A percentile compares a stretch with the other conserved stretches of the same genome.
Evolutionary conservation across 1,140 invertebrate species (phyloP).

Genomic region (Dendrolimus kikuchii): DNA sequence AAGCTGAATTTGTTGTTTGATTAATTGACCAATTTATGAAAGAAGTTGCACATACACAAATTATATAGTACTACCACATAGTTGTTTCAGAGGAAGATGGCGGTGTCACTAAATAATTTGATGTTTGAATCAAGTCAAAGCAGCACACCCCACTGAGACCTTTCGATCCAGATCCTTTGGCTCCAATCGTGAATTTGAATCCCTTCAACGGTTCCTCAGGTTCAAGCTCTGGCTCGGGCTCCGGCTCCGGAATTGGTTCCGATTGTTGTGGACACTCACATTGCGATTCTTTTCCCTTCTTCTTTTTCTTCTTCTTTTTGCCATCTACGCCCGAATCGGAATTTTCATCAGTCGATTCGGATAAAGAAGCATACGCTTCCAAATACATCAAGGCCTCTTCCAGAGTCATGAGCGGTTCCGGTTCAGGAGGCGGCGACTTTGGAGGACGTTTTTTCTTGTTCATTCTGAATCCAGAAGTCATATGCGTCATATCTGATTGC

Average conservation of each 20-base stretch:
- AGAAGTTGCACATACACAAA: too few relatives aligned
- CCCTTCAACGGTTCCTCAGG: constrained; percentile 21
- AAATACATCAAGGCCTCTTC: constrained; percentile 36
- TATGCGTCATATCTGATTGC: constrained; percentile 35
- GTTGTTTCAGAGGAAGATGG: neutral
- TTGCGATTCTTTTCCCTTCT: constrained; percentile 8
- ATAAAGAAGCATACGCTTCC: constrained; percentile 8
- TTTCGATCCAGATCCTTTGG: constrained; percentile 34
- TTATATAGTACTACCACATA: too few relatives aligned
- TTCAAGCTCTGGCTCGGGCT: neutral
- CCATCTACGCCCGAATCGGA: constrained; percentile 18
- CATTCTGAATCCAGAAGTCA: constrained; percentile 35
- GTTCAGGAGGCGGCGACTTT: too few relatives aligned
- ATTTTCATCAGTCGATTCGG: constrained; percentile 2
- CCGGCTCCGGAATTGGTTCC: neutral
- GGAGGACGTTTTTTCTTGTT: constrained; percentile 13
- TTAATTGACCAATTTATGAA: too few relatives aligned
- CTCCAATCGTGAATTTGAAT: constrained; percentile 28
- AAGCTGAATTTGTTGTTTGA: too few relatives aligned
- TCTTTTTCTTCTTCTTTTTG: constrained; percentile 1
- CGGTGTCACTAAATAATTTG: neutral
- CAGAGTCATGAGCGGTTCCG: constrained; percentile 22
- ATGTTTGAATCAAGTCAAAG: constrained; percentile 19
- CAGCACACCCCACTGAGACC: constrained; percentile 36
- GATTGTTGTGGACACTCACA: constrained; percentile 27